Conservation (phyloP, 2,113 vertebrate species). For the Chlamydotis undulata region DNA sequence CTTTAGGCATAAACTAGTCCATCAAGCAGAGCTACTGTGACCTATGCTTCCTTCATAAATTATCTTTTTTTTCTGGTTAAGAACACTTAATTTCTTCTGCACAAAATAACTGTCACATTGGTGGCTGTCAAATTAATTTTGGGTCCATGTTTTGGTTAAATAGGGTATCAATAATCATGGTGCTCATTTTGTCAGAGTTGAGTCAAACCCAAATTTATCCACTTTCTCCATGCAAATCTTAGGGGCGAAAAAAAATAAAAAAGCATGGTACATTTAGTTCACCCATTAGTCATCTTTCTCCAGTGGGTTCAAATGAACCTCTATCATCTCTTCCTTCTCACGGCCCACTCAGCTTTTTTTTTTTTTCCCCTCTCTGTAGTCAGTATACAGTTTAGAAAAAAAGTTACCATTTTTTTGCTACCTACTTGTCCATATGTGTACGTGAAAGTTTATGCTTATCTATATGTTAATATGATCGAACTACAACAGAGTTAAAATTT, state of each 20-base stretch:
- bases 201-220: neutral
- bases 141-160: neutral
- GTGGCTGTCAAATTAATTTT: neutral
- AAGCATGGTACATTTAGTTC: neutral
- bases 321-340: neutral
- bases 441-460: accelerated
- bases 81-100: neutral
- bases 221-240: neutral
- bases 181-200: neutral
- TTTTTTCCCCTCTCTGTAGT: neutral
- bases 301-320: neutral
- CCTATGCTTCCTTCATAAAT: neutral
- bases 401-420: neutral
- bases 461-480: accelerated
- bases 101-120: neutral
- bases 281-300: neutral
- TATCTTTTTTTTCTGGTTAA: neutral
- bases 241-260: too few relatives aligned
- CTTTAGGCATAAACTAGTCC: neutral
- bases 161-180: neutral
- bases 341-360: neutral
- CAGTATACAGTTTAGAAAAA: neutral
- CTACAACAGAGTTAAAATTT: neutral
- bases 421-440: neutral
- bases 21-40: neutral